Conservation (phyloP, 2,888 invertebrate species). For the Ormyrus thymus region DNA sequence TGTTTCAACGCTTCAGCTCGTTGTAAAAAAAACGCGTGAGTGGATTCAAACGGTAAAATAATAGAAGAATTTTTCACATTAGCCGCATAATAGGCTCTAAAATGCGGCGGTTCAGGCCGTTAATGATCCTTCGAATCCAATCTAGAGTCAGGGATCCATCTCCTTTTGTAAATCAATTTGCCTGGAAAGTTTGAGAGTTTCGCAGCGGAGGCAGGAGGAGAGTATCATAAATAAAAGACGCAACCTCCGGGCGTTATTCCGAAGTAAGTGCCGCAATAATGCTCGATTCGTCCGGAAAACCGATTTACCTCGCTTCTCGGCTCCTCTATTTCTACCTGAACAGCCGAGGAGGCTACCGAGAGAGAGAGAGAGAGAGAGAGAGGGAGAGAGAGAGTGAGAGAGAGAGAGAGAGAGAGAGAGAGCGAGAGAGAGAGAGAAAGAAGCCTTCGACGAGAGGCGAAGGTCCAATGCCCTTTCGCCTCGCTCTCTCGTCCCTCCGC, state of each 20-base stretch:
- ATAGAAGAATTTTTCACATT: too few species aligned
- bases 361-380: too few species aligned
- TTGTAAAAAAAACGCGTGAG: too few species aligned
- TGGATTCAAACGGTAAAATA: too few species aligned
- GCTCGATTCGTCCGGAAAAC: constrained; percentile 51
- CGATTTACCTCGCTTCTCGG: constrained; percentile 47
- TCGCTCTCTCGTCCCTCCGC: neutral
- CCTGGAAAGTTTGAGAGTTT: constrained; percentile 15
- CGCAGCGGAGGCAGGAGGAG: neutral
- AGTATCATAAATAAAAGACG: constrained; percentile 44
- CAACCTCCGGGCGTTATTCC: constrained; percentile 21
- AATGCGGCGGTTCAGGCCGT: too few species aligned
- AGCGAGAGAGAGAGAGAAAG: too few species aligned
- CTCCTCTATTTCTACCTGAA: constrained; percentile 15
- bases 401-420: too few species aligned
- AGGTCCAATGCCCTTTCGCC: constrained; percentile 53
- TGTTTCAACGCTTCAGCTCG: too few species aligned
- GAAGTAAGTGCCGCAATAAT: constrained; percentile 38
- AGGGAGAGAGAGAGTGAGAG: too few species aligned
- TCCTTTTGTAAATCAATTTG: constrained; percentile 40
- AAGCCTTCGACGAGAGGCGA: constrained; percentile 15
- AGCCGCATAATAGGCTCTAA: too few species aligned
- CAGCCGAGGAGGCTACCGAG: constrained; percentile 36
- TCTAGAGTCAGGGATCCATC: constrained; percentile 1
- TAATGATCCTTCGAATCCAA: neutral